These are phyloP conservation scores for Diplosoma virens DNA, from an alignment of 23 tunicate genomes.

Conservation along the genomic window DNA sequence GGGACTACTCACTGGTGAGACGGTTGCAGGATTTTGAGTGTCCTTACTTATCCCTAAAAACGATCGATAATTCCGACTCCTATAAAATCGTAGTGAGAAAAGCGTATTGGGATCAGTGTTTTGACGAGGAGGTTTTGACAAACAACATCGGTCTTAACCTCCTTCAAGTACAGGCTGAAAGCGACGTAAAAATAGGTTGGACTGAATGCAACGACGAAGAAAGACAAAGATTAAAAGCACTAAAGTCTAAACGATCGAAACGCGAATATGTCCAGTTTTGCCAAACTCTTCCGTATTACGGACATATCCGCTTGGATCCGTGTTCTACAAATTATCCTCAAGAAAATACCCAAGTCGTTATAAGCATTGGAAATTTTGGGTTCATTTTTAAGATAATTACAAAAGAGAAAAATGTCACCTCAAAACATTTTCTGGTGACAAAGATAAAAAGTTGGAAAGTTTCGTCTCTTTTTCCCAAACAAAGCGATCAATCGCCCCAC, in stretches of 20 bases:
- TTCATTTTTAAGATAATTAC: slow-evolving; percentile 23
- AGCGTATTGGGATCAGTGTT: slow-evolving; percentile 80
- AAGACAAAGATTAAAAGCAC: slow-evolving; percentile 8
- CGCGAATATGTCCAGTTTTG: slow-evolving; percentile 69
- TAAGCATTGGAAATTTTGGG: slow-evolving; percentile 71
- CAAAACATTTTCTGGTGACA: slow-evolving; percentile 56
- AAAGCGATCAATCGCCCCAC: background rate
- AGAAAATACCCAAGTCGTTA: slow-evolving; percentile 42
- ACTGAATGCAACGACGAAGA: slow-evolving; percentile 36
- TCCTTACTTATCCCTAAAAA: slow-evolving; percentile 77
- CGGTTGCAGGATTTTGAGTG: slow-evolving; percentile 86
- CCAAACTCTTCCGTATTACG: slow-evolving; percentile 73
- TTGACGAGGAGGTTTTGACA: slow-evolving; percentile 36
- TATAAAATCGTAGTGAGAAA: slow-evolving; percentile 67
- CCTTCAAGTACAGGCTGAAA: slow-evolving; percentile 69
- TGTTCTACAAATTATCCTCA: slow-evolving; percentile 63
- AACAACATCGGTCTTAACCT: slow-evolving; percentile 68
- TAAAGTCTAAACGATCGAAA: slow-evolving; percentile 58
- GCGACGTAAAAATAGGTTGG: slow-evolving; percentile 71
- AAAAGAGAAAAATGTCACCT: background rate
- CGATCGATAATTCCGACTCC: slow-evolving; percentile 32
- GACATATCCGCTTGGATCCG: slow-evolving; percentile 70
- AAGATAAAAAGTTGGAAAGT: slow-evolving; percentile 80
- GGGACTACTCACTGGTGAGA: slow-evolving; percentile 39
- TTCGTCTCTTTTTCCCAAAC: background rate